Conservation (phyloP, 1,140 invertebrate genomes). For the Pseudomyrmex dendroicus region DNA sequence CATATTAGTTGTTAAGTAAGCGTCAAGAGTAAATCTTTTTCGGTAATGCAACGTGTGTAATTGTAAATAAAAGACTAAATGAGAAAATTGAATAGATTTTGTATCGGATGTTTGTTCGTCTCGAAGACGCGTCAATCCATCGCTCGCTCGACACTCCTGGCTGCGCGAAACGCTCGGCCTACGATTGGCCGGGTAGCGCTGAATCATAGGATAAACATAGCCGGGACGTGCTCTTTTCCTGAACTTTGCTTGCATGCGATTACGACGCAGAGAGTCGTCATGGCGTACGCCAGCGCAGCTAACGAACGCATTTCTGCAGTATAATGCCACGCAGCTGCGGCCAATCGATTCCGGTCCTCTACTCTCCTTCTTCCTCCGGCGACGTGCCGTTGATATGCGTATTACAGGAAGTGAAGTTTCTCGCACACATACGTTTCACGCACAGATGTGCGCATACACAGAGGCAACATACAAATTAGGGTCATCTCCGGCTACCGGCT, state of each 20-base stretch:
- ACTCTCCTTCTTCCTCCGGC: neutral
- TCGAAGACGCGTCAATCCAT: neutral
- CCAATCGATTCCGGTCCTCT: slow-evolving; percentile 18
- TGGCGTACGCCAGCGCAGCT: slow-evolving; percentile 2
- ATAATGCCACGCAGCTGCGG: slow-evolving; percentile 3
- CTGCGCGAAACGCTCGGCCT: slow-evolving; percentile 4
- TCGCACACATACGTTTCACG: neutral
- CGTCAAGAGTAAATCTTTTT: neutral
- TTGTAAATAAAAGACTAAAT: slow-evolving; percentile 2
- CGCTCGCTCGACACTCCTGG: slow-evolving; percentile 1
- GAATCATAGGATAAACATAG: slow-evolving; percentile 60
- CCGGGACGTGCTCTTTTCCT: slow-evolving; percentile 40
- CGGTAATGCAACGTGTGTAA: neutral
- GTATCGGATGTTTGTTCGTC: slow-evolving; percentile 28
- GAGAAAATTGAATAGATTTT: neutral
- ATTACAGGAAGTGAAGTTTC: slow-evolving; percentile 51
- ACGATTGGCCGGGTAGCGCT: slow-evolving; percentile 38
- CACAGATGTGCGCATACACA: no score
- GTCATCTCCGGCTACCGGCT: slow-evolving; percentile 45
- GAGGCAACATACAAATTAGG: slow-evolving; percentile 46
- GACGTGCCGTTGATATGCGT: slow-evolving; percentile 19
- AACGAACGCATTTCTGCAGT: slow-evolving; percentile 34
- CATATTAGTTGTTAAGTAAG: no score
- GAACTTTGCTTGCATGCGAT: slow-evolving; percentile 41
- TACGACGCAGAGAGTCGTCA: slow-evolving; percentile 10